phyloP scores from a whole-genome alignment of 1,140 invertebrate species.

The Dryas iulia region DNA sequence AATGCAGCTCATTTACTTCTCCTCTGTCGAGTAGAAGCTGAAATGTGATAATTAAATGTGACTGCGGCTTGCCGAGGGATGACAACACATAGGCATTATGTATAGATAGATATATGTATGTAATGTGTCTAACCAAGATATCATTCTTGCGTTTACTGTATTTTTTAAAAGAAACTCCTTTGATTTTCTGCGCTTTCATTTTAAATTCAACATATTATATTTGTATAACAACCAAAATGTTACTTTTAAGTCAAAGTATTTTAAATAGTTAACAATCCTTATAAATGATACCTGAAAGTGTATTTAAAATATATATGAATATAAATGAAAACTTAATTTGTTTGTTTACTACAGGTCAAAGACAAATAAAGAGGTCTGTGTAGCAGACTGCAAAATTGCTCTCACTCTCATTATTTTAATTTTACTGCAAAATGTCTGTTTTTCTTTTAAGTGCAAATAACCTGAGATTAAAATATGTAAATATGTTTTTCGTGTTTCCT shows the following conservation, averaged over 20 bases:
- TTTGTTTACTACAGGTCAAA: background rate
- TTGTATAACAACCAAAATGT: too few species aligned
- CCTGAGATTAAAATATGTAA: too few species aligned
- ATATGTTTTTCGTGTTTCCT: too few species aligned
- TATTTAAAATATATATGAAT: background rate
- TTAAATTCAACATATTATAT: too few species aligned
- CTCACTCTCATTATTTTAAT: background rate
- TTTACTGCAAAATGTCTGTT: background rate
- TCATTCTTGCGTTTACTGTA: too few species aligned
- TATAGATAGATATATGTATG: too few species aligned
- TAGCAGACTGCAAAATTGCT: slow-evolving; percentile 1
- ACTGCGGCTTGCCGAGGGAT: slow-evolving; percentile 12
- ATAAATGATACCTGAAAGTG: background rate
- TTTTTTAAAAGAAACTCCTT: too few species aligned
- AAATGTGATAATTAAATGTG: slow-evolving; percentile 21
- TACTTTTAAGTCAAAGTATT: too few species aligned
- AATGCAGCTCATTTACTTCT: slow-evolving; percentile 8
- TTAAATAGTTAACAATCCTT: too few species aligned
- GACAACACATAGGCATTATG: background rate
- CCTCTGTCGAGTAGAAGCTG: slow-evolving; percentile 6
- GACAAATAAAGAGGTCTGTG: background rate
- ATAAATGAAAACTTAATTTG: background rate
- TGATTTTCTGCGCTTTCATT: too few species aligned
- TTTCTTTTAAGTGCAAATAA: background rate
- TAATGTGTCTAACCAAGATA: too few species aligned